Evolutionary conservation across 1,140 invertebrate genomes (phyloP).

Genomic region (Tetranychus cinnabarinus): DNA sequence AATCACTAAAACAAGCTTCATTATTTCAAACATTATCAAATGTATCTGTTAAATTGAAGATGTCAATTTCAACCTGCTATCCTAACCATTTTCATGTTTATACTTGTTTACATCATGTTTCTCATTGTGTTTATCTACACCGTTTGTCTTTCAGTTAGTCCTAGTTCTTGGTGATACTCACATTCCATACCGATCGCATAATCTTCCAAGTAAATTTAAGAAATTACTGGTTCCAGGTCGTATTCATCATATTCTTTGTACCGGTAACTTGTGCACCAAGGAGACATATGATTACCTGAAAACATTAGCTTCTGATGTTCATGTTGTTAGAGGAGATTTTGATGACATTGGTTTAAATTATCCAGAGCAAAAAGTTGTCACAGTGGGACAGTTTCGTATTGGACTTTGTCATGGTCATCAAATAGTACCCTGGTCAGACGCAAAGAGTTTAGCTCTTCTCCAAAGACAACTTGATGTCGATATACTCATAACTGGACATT

Average conservation of each 20-base stretch:
- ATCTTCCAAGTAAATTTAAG: conserved; percentile 83
- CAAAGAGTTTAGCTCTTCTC: conserved; percentile 67
- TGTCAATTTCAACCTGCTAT: background rate
- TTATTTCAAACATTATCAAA: no score
- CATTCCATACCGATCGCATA: conserved; percentile 84
- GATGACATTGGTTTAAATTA: conserved; percentile 90
- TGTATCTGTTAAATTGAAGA: background rate
- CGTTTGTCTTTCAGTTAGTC: conserved; percentile 38
- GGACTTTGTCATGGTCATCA: conserved; percentile 88
- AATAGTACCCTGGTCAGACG: conserved; percentile 89
- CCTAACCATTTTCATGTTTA: background rate
- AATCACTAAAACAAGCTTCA: no score
- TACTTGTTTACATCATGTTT: background rate
- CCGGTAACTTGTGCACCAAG: conserved; percentile 74
- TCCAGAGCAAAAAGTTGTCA: conserved; percentile 95
- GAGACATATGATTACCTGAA: conserved; percentile 96
- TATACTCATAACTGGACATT: conserved; percentile 94
- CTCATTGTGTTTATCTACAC: background rate
- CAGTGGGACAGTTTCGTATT: conserved; percentile 93
- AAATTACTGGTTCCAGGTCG: conserved; percentile 88
- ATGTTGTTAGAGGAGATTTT: conserved; percentile 93
- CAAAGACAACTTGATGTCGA: conserved; percentile 95
- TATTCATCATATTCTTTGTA: conserved; percentile 96
- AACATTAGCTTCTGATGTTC: conserved; percentile 89
- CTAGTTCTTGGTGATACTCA: conserved; percentile 92